These are phyloP conservation scores for Meandrusa payeni DNA, from an alignment of 2,888 invertebrate species.

Conservation along the genomic window DNA sequence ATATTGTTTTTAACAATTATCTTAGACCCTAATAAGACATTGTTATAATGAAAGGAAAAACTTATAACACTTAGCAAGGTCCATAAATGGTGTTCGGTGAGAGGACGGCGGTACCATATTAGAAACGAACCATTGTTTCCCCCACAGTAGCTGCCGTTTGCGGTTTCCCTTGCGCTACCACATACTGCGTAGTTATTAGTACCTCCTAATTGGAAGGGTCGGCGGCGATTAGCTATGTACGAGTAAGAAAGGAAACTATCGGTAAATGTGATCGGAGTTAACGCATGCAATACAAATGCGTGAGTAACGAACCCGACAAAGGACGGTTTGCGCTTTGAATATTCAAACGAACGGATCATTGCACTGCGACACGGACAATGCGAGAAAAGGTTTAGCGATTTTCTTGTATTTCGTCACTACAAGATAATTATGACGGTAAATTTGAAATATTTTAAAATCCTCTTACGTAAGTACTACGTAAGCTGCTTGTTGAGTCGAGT, in stretches of 20 bases:
- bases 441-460: too few relatives aligned
- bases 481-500: too few relatives aligned
- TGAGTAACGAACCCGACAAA: constrained; percentile 20
- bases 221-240: constrained; percentile 24
- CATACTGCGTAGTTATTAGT: constrained; percentile 47
- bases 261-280: constrained; percentile 21
- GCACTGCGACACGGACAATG: background rate
- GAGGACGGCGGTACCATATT: constrained; percentile 42
- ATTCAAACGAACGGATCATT: constrained; percentile 6
- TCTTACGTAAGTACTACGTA: too few relatives aligned
- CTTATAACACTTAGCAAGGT: background rate
- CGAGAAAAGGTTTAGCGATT: background rate
- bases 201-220: constrained; percentile 57
- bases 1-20: too few relatives aligned
- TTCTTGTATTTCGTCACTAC: background rate
- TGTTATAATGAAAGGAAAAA: constrained; percentile 7
- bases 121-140: constrained; percentile 51
- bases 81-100: constrained; percentile 27
- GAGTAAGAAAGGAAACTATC: constrained; percentile 22
- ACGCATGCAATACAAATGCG: constrained; percentile 14
- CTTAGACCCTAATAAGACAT: too few relatives aligned
- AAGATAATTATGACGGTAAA: too few relatives aligned
- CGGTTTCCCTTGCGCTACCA: constrained; percentile 51
- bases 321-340: constrained; percentile 17
- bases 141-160: constrained; percentile 43